These are phyloP conservation scores for Metallyticus violacea DNA, from an alignment of 2,888 invertebrate genomes.

Conservation along the genomic window DNA sequence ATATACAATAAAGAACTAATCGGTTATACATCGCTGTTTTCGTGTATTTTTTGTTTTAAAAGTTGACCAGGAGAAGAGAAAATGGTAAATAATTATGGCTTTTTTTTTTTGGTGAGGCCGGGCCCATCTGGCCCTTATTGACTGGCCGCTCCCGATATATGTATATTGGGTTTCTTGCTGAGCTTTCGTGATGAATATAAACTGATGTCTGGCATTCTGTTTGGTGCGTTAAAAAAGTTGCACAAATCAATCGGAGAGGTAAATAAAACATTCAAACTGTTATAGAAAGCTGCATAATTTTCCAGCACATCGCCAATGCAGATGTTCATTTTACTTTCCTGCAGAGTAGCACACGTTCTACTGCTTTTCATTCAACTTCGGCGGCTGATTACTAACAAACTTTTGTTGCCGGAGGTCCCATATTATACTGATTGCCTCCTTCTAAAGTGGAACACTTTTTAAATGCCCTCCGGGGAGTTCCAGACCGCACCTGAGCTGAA, in stretches of 20 bases:
- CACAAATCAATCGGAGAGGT: background rate
- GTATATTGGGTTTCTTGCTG: too few species aligned
- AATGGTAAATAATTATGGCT: too few species aligned
- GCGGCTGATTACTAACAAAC: background rate
- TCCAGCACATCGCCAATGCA: background rate
- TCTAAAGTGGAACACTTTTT: background rate
- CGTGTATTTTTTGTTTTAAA: too few species aligned
- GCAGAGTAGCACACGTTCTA: background rate
- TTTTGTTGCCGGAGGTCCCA: background rate
- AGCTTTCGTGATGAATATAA: too few species aligned
- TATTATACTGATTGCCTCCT: background rate
- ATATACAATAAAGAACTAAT: too few species aligned
- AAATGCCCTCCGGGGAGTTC: background rate
- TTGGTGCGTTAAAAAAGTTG: background rate
- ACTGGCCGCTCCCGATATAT: too few species aligned
- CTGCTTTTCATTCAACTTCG: background rate
- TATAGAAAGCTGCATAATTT: background rate
- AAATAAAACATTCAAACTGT: background rate
- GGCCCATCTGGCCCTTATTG: too few species aligned
- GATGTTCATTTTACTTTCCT: background rate
- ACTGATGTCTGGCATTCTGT: background rate
- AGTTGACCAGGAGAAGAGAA: too few species aligned
- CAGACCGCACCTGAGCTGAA: background rate
- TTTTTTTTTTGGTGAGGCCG: too few species aligned
- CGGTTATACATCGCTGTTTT: too few species aligned